Conservation (phyloP, 2,888 invertebrate species). For the Sericinus montela region DNA sequence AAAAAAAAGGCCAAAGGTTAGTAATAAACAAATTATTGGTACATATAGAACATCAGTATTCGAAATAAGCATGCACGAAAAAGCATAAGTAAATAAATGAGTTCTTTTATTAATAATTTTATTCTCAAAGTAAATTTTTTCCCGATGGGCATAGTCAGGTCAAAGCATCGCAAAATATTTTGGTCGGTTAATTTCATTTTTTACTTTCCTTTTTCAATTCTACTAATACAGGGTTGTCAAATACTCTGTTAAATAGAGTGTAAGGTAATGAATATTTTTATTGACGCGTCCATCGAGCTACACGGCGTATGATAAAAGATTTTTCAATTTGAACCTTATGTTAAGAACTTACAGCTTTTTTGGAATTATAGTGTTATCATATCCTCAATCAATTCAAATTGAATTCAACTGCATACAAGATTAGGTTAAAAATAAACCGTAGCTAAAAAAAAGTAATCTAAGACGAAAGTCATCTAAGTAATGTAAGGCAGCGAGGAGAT, state of each 20-base stretch:
- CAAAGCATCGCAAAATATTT: no score
- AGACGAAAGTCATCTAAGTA: slow-evolving; percentile 59
- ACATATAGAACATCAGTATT: no score
- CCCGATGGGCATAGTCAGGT: no score
- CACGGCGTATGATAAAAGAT: slow-evolving; percentile 13
- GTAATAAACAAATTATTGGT: no score
- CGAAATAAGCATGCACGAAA: no score
- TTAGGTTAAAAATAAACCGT: slow-evolving; percentile 25
- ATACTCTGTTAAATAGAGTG: slow-evolving; percentile 74
- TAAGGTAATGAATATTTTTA: slow-evolving; percentile 77
- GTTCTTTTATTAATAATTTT: no score
- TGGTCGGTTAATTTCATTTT: background rate
- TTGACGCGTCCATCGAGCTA: slow-evolving; percentile 65
- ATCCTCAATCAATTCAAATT: slow-evolving; percentile 9
- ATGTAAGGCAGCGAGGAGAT: slow-evolving; percentile 54
- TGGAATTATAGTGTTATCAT: slow-evolving; percentile 16
- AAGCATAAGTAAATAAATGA: no score
- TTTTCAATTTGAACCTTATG: slow-evolving; percentile 35
- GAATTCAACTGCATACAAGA: slow-evolving; percentile 24
- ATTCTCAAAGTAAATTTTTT: no score
- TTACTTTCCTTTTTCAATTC: slow-evolving; percentile 5
- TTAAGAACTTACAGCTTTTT: slow-evolving; percentile 27
- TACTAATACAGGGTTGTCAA: slow-evolving; percentile 51
- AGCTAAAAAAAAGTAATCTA: slow-evolving; percentile 34
- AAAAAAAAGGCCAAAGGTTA: no score